Percentiles rank a stretch among this genome's conserved stretches.
Conservation (phyloP, 1,140 invertebrate species). For the Leguminivora glycinivorella region DNA sequence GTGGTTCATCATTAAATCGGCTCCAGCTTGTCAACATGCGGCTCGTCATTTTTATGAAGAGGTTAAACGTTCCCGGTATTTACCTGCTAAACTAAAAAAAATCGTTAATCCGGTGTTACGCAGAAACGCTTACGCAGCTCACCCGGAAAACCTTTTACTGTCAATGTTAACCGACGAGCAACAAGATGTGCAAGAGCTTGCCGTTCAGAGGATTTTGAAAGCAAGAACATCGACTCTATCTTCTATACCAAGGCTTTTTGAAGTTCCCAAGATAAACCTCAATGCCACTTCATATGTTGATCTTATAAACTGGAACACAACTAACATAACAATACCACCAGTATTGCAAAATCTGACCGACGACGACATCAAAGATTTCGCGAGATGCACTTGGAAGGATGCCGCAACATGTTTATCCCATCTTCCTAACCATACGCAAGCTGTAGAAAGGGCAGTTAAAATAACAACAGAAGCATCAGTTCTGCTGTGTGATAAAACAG, state of each 20-base stretch:
- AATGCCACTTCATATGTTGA: background rate
- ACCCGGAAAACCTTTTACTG: conserved; percentile 58
- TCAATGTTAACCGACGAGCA: conserved; percentile 49
- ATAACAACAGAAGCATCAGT: conserved; percentile 32
- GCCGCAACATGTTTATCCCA: conserved; percentile 27
- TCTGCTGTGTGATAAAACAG: background rate
- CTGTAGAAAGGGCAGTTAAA: conserved; percentile 36
- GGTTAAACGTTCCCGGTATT: conserved; percentile 40
- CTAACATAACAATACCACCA: conserved; percentile 16
- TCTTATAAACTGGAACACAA: background rate
- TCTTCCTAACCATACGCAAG: no score
- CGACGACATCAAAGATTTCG: no score
- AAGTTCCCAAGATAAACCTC: conserved; percentile 7
- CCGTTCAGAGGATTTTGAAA: conserved; percentile 38
- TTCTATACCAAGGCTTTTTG: background rate
- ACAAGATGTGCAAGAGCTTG: conserved; percentile 45
- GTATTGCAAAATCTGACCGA: conserved; percentile 20
- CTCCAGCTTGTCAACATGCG: conserved; percentile 47
- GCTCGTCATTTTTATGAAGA: conserved; percentile 40
- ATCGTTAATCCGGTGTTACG: conserved; percentile 30
- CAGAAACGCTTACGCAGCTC: conserved; percentile 35
- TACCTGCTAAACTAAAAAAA: conserved; percentile 36
- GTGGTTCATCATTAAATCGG: conserved; percentile 55
- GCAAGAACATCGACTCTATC: conserved; percentile 28
- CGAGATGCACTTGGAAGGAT: no score